These are phyloP conservation scores for Porites divaricata DNA, from an alignment of 92 coral and sea anemone genomes.

Conservation along the genomic window DNA sequence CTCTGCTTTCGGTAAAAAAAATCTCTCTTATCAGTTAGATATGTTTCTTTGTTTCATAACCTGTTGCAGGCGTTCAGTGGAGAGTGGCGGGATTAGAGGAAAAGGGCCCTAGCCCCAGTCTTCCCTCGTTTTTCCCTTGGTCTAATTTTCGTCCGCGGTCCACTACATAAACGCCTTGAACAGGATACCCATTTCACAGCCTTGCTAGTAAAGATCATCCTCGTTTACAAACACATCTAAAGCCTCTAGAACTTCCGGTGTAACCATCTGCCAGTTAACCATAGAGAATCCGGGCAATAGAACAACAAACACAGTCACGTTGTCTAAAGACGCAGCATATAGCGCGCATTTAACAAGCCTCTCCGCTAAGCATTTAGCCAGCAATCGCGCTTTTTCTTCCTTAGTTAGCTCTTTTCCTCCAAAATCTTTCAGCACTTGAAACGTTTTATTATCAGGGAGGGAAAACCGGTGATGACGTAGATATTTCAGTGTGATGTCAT, in stretches of 20 bases:
- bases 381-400: conserved; percentile 76
- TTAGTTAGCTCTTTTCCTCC: conserved; percentile 37
- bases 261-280: conserved; percentile 63
- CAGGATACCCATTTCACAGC: neutral
- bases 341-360: conserved; percentile 92
- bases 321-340: conserved; percentile 87
- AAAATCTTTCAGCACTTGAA: conserved; percentile 34
- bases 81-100: too few species aligned
- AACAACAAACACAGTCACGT: conserved; percentile 77
- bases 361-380: conserved; percentile 82
- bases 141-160: neutral
- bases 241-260: conserved; percentile 45
- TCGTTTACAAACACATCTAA: conserved; percentile 39
- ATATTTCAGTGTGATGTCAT: conserved; percentile 18
- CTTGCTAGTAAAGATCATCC: neutral
- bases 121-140: too few species aligned
- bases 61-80: too few species aligned
- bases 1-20: too few species aligned
- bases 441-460: conserved; percentile 60
- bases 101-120: too few species aligned
- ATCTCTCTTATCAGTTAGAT: too few species aligned
- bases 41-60: too few species aligned
- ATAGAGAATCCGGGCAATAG: conserved; percentile 91
- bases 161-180: neutral
- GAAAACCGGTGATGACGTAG: conserved; percentile 65